These are phyloP conservation scores for Tenebrio molitor DNA, from an alignment of 1,140 invertebrate genomes.

Conservation along the genomic window DNA sequence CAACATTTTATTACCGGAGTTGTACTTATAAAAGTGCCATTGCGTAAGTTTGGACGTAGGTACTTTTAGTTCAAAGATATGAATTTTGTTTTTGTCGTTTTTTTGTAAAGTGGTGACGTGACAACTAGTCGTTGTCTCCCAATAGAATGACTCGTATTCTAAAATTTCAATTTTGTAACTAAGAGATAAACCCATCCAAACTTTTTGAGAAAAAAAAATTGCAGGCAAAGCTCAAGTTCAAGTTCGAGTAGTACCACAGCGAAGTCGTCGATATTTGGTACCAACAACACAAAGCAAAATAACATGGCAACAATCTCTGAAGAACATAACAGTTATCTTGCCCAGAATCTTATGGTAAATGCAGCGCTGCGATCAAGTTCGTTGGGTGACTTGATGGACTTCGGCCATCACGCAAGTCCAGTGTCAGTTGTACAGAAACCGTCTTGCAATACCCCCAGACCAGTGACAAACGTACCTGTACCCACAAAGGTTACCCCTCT, in stretches of 20 bases:
- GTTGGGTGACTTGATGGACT: slow-evolving; percentile 59
- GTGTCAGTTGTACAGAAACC: neutral
- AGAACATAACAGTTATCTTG: slow-evolving; percentile 60
- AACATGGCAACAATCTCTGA: slow-evolving; percentile 59
- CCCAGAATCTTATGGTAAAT: slow-evolving; percentile 63
- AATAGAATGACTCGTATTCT: too few relatives aligned
- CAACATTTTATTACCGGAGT: too few relatives aligned
- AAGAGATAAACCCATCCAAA: too few relatives aligned
- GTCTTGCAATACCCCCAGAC: slow-evolving; percentile 18
- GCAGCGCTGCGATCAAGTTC: slow-evolving; percentile 60
- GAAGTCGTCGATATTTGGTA: slow-evolving; percentile 55
- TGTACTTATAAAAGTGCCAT: too few relatives aligned
- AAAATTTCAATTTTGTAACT: too few relatives aligned
- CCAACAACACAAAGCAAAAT: slow-evolving; percentile 50
- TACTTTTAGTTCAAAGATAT: too few relatives aligned
- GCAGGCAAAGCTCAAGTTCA: slow-evolving; percentile 51
- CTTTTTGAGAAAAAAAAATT: too few relatives aligned
- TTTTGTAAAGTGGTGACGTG: too few relatives aligned
- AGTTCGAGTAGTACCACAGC: slow-evolving; percentile 55
- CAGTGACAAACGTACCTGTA: neutral
- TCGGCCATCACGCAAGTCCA: slow-evolving; percentile 2
- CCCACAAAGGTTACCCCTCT: slow-evolving; percentile 44
- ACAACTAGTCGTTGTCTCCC: too few relatives aligned
- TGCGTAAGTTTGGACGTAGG: too few relatives aligned
- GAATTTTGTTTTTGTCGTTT: too few relatives aligned